Percentiles rank a stretch among this genome's conserved stretches.
Evolutionary conservation across 2,113 vertebrate species (phyloP).

Genomic region (Apteryx owenii): DNA sequence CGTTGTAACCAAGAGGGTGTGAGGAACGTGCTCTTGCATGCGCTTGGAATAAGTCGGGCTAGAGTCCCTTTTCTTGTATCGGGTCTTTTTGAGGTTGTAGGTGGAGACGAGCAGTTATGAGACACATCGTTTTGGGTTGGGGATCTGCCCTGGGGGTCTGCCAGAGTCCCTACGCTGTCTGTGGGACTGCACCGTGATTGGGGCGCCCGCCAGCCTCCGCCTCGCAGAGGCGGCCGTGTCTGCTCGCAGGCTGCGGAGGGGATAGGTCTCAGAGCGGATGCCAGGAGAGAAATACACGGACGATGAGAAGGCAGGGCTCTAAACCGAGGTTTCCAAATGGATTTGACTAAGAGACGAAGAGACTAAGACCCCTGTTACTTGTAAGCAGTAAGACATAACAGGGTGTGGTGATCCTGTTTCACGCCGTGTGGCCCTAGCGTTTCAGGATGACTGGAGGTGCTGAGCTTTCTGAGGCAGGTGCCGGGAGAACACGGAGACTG

Average conservation of each 20-base stretch:
- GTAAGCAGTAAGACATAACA: constrained; percentile 73
- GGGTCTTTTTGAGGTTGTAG: background rate
- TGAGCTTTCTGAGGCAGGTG: background rate
- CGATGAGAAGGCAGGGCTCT: constrained; percentile 36
- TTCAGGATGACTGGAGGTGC: constrained; percentile 1
- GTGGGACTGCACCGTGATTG: background rate
- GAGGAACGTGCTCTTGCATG: background rate
- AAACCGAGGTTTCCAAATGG: background rate
- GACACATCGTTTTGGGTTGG: background rate
- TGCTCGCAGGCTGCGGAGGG: background rate
- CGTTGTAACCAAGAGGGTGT: background rate
- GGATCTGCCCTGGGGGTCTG: constrained; percentile 18
- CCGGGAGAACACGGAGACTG: background rate
- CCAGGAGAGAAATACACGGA: background rate
- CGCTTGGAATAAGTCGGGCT: background rate
- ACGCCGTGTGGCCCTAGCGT: background rate
- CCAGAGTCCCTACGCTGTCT: background rate
- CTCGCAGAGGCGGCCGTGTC: background rate
- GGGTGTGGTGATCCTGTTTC: constrained; percentile 73
- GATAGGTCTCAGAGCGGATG: background rate
- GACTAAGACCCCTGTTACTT: constrained; percentile 58
- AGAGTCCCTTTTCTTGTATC: background rate
- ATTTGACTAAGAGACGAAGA: constrained; percentile 24
- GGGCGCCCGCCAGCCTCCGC: background rate
- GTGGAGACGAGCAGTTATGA: background rate